Conservation (phyloP, 2,113 vertebrate genomes). For the Platycercus adscitus region DNA sequence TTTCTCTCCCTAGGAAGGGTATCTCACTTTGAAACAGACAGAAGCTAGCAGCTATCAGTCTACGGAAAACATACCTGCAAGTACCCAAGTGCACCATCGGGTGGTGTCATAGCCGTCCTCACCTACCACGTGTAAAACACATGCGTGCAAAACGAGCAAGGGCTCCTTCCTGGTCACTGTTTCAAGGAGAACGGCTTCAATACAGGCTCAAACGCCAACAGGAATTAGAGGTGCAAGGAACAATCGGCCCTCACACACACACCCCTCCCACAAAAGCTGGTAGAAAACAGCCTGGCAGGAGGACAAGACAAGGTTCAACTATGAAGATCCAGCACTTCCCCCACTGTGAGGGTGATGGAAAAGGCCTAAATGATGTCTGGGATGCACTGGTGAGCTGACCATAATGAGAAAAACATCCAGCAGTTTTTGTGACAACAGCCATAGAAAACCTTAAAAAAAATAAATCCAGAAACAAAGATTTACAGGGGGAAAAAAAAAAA, state of each 20-base stretch:
- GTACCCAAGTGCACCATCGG: accelerated
- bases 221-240: not conserved
- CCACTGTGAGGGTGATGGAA: accelerated
- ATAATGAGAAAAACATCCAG: not conserved
- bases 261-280: not conserved
- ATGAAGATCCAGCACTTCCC: not conserved
- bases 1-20: not conserved
- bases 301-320: not conserved
- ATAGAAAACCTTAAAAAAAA: not conserved
- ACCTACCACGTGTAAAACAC: accelerated
- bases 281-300: not conserved
- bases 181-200: not conserved
- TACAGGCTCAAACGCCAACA: not conserved
- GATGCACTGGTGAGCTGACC: not conserved
- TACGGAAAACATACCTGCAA: not conserved
- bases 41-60: not conserved
- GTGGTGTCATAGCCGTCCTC: not conserved
- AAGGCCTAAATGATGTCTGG: not conserved
- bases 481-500: not conserved
- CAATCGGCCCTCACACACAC: not conserved
- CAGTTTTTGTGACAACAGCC: not conserved
- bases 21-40: not conserved
- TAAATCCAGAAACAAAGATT: conserved; percentile 8
- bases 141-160: accelerated
- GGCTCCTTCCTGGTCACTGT: not conserved